Evolutionary conservation across 1,140 invertebrate genomes (phyloP).

Genomic region (Stratiolaelaps scimitus): DNA sequence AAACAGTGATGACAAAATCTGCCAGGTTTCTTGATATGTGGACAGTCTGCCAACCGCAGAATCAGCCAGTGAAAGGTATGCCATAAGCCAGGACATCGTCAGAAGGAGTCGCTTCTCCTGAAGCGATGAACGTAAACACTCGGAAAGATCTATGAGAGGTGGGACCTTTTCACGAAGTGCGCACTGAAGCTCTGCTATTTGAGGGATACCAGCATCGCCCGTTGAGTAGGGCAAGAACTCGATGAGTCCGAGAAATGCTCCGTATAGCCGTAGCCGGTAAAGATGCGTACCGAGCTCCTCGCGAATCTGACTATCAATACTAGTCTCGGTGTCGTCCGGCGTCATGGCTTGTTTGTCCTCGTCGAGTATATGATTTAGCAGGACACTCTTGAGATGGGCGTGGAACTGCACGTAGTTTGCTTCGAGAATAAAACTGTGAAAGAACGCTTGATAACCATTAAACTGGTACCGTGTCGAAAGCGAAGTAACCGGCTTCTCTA

Average conservation of each 20-base stretch:
- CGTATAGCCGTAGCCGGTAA: conserved; percentile 1
- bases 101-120: neutral
- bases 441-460: conserved; percentile 13
- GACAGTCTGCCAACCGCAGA: neutral
- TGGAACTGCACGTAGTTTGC: conserved; percentile 3
- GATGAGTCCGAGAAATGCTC: conserved; percentile 1
- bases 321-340: conserved; percentile 8
- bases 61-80: conserved; percentile 14
- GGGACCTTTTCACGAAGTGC: neutral
- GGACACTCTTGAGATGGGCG: conserved; percentile 16
- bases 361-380: neutral
- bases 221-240: conserved; percentile 8
- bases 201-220: neutral
- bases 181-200: neutral
- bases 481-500: neutral
- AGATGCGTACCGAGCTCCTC: conserved; percentile 6
- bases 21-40: neutral
- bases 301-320: conserved; percentile 15
- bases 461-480: neutral
- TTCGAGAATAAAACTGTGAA: conserved; percentile 3
- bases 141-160: neutral
- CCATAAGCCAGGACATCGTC: neutral
- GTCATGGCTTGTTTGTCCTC: neutral
- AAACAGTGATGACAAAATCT: neutral
- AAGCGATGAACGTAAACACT: neutral